Evolutionary conservation across 2,797 vertebrate species (phyloP), one percentile per base, ranked within the genome.

Genomic region (Distichodus sexfasciatus): DNA sequence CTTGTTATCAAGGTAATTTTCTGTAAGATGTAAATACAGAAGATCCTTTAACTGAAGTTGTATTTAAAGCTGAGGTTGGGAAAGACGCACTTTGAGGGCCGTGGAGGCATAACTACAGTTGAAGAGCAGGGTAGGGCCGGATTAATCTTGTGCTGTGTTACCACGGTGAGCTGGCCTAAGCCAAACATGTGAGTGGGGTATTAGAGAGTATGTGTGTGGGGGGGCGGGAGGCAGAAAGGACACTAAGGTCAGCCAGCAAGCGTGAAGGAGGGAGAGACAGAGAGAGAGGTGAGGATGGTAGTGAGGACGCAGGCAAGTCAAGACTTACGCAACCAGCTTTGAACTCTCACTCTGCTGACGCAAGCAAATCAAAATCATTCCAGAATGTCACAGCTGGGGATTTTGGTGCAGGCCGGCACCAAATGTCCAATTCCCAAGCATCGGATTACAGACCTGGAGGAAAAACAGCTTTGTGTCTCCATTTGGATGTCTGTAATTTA

Each of bases 131-230:
- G 48, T 26, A 46, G 23, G 8, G 26, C 60, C 67, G 79, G 84
- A 86, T 88, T 86, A 88, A 75, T 78, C 59, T 71, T 26, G 53
- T 77, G 70, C 53, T 8, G 79, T 85, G 75, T 86, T 74, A 69
- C 76, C 76, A 76, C 79, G 70, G 75, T 72, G 57, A 71, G 28
- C 60, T 59, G 54, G 59, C 50, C 71, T 72, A 59, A 51, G 81
- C 74, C 78, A 78, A 82, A 85, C 82, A 87, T 81, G 82, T 87
- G 84, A 83, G 75, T 46, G 11, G 59, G 83, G 85, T 84, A 66
- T 84, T 85, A 88, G 62, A 67, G 40, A n/a, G 41, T 12, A 58
- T 44, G 55, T 33, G 28, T 44, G 17, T 46, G 17, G 44, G 14
- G 24, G 38, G 48, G 23, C 59, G 15, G 1, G 17, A 6, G 17